These are phyloP conservation scores for Tortricodes alternella DNA, from an alignment of 2,888 invertebrate genomes.

Conservation along the genomic window DNA sequence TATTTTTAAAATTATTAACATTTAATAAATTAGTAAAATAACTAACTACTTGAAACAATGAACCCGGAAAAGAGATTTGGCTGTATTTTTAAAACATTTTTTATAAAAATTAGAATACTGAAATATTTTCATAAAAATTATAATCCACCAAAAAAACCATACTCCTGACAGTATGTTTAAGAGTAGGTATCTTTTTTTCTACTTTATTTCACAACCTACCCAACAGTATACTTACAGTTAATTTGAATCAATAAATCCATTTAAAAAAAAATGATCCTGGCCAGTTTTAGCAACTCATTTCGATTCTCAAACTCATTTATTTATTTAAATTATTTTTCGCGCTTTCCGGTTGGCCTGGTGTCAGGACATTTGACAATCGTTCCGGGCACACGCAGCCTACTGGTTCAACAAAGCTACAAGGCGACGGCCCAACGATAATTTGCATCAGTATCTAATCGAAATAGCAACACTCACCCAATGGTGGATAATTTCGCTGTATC, in stretches of 20 bases:
- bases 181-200: no score
- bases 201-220: neutral
- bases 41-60: no score
- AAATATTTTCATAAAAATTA: no score
- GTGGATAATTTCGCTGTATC: constrained; percentile 79
- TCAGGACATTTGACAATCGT: constrained; percentile 54
- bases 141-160: no score
- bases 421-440: constrained; percentile 69
- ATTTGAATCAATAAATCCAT: constrained; percentile 14
- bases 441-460: constrained; percentile 80
- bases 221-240: constrained; percentile 20
- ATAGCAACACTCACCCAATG: constrained; percentile 76
- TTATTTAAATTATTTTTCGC: constrained; percentile 2
- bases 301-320: constrained; percentile 13
- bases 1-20: no score
- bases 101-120: no score
- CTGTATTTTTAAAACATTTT: no score
- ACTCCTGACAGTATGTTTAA: no score
- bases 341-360: constrained; percentile 33
- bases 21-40: no score
- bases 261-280: constrained; percentile 4
- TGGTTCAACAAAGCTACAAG: constrained; percentile 47
- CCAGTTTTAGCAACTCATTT: neutral
- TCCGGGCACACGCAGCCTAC: constrained; percentile 36
- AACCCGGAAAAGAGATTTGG: no score